Conservation (phyloP, 2,888 invertebrate genomes). For the Acholoe squamosa region DNA sequence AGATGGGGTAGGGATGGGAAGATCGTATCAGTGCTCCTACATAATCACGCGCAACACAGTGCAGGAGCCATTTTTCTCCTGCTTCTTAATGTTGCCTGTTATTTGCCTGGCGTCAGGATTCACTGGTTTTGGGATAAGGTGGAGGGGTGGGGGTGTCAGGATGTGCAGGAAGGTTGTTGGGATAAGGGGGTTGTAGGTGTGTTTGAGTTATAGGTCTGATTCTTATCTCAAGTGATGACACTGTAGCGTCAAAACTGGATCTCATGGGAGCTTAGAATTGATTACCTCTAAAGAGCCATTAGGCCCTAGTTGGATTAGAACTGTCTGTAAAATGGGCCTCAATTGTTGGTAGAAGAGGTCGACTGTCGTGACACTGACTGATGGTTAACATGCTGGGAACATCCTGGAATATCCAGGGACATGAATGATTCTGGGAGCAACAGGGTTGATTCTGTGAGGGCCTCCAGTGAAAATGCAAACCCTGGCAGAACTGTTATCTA, state of each 20-base stretch:
- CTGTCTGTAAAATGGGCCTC: neutral
- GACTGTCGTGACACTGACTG: neutral
- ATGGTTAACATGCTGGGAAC: neutral
- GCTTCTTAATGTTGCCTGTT: neutral
- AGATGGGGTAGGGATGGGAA: neutral
- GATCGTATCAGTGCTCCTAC: slow-evolving; percentile 28
- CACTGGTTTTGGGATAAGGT: neutral
- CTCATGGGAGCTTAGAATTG: neutral
- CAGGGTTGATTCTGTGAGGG: too few relatives aligned
- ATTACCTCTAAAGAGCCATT: slow-evolving; percentile 23
- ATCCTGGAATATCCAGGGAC: too few relatives aligned
- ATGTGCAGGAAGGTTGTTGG: neutral
- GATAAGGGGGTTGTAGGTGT: neutral
- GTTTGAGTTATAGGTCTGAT: slow-evolving; percentile 38
- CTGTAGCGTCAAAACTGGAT: neutral
- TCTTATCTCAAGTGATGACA: slow-evolving; percentile 9
- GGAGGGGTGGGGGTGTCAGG: neutral
- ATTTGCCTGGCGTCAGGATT: neutral
- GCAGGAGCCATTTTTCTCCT: neutral
- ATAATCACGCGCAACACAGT: slow-evolving; percentile 1
- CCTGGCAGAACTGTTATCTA: too few relatives aligned
- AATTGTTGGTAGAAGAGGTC: neutral
- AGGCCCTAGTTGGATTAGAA: neutral
- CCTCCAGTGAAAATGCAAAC: too few relatives aligned
- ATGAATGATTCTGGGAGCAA: too few relatives aligned